phyloP scores from a whole-genome alignment of 2,113 vertebrate genomes.

The Piprites chloris region DNA sequence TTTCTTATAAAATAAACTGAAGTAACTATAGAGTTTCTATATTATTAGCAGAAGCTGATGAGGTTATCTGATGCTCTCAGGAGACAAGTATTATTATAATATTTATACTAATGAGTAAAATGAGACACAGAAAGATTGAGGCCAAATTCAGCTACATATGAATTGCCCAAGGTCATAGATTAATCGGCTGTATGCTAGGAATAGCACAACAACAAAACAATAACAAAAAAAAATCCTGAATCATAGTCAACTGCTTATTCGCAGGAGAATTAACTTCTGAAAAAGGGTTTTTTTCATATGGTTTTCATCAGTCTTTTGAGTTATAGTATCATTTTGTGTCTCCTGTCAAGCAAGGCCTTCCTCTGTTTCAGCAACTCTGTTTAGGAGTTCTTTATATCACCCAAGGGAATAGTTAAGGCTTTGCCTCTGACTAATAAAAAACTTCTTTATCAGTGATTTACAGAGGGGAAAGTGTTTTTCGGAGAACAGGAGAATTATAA shows the following conservation, averaged over 20 bases:
- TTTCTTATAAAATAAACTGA: background rate
- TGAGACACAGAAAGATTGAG: background rate
- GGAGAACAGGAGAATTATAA: background rate
- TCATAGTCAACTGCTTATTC: background rate
- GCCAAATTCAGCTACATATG: background rate
- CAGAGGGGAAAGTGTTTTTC: background rate
- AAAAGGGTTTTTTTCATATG: background rate
- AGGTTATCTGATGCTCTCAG: background rate
- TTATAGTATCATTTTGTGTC: background rate
- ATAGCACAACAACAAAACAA: background rate
- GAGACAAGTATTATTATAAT: conserved; percentile 27
- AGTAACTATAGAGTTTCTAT: background rate
- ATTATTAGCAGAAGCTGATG: background rate
- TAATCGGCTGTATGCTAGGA: background rate
- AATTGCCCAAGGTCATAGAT: conserved; percentile 23
- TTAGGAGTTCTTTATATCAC: background rate
- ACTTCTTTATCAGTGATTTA: background rate
- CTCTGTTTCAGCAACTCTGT: background rate
- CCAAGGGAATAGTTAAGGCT: background rate
- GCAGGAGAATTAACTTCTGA: background rate
- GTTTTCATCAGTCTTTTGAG: background rate
- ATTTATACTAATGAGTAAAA: conserved; percentile 41
- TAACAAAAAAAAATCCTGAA: background rate
- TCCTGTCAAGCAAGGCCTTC: background rate
- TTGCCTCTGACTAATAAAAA: conserved; percentile 8